Evolutionary conservation across 2,797 vertebrate species (phyloP).

Genomic region (Parauchenoglanis punctatus): DNA sequence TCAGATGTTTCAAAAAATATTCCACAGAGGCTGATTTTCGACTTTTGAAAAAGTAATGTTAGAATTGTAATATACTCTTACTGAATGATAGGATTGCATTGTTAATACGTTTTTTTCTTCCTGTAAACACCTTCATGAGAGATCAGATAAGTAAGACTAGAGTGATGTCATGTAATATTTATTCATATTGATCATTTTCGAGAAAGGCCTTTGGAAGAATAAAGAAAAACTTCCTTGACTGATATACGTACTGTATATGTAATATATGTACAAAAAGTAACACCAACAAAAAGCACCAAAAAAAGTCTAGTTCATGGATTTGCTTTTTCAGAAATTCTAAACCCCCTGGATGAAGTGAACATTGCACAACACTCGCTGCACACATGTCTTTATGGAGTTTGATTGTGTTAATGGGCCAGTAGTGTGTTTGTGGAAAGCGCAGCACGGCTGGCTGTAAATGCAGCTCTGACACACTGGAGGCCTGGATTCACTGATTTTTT

Average conservation of each 20-base stretch:
- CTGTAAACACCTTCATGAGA: not conserved
- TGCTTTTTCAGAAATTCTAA: not conserved
- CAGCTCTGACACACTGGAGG: conserved; percentile 27
- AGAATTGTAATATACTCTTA: not conserved
- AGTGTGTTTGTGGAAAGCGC: conserved; percentile 28
- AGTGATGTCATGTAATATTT: not conserved
- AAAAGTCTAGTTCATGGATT: not conserved
- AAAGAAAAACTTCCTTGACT: not conserved
- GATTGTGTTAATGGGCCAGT: conserved; percentile 37
- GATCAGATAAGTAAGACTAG: not conserved
- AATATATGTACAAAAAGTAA: not conserved
- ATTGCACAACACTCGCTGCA: not conserved
- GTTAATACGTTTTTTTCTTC: not conserved
- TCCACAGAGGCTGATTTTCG: not conserved
- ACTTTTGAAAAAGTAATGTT: not conserved
- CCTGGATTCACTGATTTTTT: conserved; percentile 68
- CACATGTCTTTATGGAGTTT: conserved; percentile 19
- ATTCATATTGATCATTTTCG: not conserved
- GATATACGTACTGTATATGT: not conserved
- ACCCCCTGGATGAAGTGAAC: not conserved
- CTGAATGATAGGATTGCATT: too few species aligned
- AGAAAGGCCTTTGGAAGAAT: not conserved
- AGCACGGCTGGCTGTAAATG: conserved; percentile 34
- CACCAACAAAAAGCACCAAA: not conserved
- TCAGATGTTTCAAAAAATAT: not conserved